Percentiles rank a stretch among this genome's conserved stretches.
phyloP scores from a whole-genome alignment of 2,888 invertebrate genomes.

The Cheilosia grossa region DNA sequence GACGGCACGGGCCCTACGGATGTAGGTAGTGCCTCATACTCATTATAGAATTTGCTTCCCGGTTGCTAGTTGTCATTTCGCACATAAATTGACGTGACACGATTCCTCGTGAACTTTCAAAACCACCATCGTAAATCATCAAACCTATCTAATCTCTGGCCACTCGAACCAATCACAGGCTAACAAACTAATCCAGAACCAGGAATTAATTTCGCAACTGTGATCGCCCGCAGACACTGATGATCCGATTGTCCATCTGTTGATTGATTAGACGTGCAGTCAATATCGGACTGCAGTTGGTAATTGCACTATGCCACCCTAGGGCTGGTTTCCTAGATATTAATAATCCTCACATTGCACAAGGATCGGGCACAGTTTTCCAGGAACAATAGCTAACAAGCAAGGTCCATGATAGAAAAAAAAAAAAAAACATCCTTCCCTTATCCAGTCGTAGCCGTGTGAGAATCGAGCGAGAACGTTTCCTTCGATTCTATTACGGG shows the following conservation, averaged over 20 bases:
- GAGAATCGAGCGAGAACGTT: conserved; percentile 41
- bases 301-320: conserved; percentile 18
- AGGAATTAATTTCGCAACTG: conserved; percentile 69
- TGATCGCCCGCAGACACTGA: conserved; percentile 71
- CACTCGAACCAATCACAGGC: conserved; percentile 47
- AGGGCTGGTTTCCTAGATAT: conserved; percentile 35
- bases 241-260: conserved; percentile 73
- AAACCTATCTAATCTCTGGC: conserved; percentile 12
- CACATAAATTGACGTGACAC: conserved; percentile 68
- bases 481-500: conserved; percentile 67
- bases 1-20: too few relatives aligned
- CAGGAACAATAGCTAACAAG: conserved; percentile 69
- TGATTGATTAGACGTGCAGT: conserved; percentile 71
- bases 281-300: conserved; percentile 11
- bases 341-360: conserved; percentile 55
- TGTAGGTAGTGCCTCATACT: too few relatives aligned
- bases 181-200: conserved; percentile 69
- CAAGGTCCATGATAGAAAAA: conserved; percentile 36
- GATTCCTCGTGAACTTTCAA: conserved; percentile 28
- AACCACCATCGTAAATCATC: conserved; percentile 55
- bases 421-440: conserved; percentile 23
- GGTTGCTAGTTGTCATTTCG: conserved; percentile 38
- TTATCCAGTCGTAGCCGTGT: conserved; percentile 17
- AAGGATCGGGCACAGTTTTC: conserved; percentile 35
- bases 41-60: conserved; percentile 17